Conservation (phyloP, 2,888 invertebrate genomes). For the Eupithecia pulchellata region DNA sequence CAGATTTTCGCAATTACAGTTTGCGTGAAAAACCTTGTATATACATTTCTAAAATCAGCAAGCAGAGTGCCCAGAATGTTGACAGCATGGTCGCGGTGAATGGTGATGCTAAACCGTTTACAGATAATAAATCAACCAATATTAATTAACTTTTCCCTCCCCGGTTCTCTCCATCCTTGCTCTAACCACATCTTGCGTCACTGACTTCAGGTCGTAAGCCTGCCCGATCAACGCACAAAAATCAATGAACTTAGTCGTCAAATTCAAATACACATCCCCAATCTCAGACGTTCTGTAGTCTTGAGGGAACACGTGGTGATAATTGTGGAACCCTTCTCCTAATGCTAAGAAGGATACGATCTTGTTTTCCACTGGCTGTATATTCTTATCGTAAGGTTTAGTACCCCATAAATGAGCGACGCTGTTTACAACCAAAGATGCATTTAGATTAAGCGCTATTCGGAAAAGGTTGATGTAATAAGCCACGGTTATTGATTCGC, state of each 20-base stretch:
- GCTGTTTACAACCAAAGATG: slow-evolving; percentile 86
- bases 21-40: too few species aligned
- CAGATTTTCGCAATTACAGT: too few species aligned
- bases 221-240: slow-evolving; percentile 43
- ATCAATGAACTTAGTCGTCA: slow-evolving; percentile 45
- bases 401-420: slow-evolving; percentile 83
- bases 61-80: too few species aligned
- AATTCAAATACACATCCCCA: slow-evolving; percentile 47
- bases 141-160: neutral
- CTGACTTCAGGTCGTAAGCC: slow-evolving; percentile 43
- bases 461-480: slow-evolving; percentile 39
- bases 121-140: too few species aligned
- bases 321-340: slow-evolving; percentile 65
- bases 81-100: too few species aligned
- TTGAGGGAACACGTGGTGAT: slow-evolving; percentile 61
- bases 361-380: slow-evolving; percentile 50
- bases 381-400: slow-evolving; percentile 70
- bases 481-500: slow-evolving; percentile 29
- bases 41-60: too few species aligned
- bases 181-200: slow-evolving; percentile 25
- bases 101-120: too few species aligned
- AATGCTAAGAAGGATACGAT: slow-evolving; percentile 41
- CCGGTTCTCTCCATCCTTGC: slow-evolving; percentile 25
- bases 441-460: slow-evolving; percentile 16
- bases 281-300: slow-evolving; percentile 59